phyloP scores from a whole-genome alignment of 2,113 vertebrate genomes.

The Lagenorhynchus albirostris region DNA sequence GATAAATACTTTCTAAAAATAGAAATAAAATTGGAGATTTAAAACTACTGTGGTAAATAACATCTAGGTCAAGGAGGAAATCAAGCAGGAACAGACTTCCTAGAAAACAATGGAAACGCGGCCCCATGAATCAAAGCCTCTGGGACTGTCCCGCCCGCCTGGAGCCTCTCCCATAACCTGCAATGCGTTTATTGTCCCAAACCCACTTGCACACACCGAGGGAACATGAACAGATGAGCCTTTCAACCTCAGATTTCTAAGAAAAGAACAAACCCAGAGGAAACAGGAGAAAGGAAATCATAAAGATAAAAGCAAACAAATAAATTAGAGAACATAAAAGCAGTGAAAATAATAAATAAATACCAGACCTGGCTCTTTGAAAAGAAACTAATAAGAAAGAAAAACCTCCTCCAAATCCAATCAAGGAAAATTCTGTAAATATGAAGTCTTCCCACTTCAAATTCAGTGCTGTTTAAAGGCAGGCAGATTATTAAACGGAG shows the following conservation, averaged over 20 bases:
- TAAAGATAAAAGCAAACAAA: constrained; percentile 65
- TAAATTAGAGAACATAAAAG: constrained; percentile 52
- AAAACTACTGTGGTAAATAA: background rate
- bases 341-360: constrained; percentile 26
- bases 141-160: background rate
- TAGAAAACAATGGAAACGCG: background rate
- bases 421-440: background rate
- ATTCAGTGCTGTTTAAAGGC: background rate
- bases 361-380: background rate
- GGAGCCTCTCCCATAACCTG: accelerated
- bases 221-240: background rate
- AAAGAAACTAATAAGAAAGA: constrained; percentile 27
- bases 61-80: constrained; percentile 37
- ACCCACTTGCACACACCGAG: background rate
- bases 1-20: constrained; percentile 11
- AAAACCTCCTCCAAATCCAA: background rate
- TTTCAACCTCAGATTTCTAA: background rate
- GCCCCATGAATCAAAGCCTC: background rate
- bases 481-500: background rate
- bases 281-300: background rate
- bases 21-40: constrained; percentile 33
- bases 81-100: background rate
- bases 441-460: background rate
- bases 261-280: background rate
- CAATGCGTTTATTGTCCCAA: background rate